Base-by-base conservation (phyloP, 1,140 invertebrate species). In the Chelonus insularis region DNA sequence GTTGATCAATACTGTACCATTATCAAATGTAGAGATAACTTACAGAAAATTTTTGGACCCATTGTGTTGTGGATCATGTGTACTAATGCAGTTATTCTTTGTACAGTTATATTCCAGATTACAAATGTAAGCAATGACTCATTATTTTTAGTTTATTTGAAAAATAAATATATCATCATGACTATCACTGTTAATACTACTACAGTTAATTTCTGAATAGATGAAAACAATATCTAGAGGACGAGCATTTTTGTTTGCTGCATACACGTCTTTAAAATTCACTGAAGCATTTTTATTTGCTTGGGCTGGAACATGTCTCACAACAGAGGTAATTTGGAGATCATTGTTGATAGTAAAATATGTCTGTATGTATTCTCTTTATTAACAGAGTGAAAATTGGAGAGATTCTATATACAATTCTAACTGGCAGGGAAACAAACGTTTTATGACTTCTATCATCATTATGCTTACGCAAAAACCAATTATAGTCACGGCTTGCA, bases 101-200 rank as follows among this genome's bases (percentile, higher is more conserved):
- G 72, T 29, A 50, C 61, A 1, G n/a, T 74, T 20, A 63, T 70
- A 43, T 74, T 68, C 51, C 72, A 74, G 57, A 21, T 62, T 1
- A 39, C 68, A 3, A 60, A 68, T 55, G 71, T 74, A 60, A 61
- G 18, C n/a, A n/a, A n/a, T n/a, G n/a, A n/a, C n/a, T n/a, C n/a
- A n/a, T n/a, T n/a, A n/a, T n/a, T n/a, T n/a, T n/a, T n/a, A n/a
- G n/a, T n/a, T n/a, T n/a, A n/a, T n/a, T n/a, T n/a, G n/a, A n/a
- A n/a, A n/a, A n/a, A n/a, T n/a, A n/a, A n/a, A n/a, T n/a, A n/a
- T n/a, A n/a, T n/a, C n/a, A n/a, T n/a, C n/a, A n/a, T n/a, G n/a
- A n/a, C n/a, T n/a, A n/a, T n/a, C n/a, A n/a, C n/a, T n/a, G n/a
- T n/a, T n/a, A n/a, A n/a, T n/a, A n/a, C n/a, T n/a, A n/a, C n/a